Percentiles rank a stretch among this genome's conserved stretches.
Conservation (phyloP, 2,797 vertebrate species). For the Sebastiscus tertius region DNA sequence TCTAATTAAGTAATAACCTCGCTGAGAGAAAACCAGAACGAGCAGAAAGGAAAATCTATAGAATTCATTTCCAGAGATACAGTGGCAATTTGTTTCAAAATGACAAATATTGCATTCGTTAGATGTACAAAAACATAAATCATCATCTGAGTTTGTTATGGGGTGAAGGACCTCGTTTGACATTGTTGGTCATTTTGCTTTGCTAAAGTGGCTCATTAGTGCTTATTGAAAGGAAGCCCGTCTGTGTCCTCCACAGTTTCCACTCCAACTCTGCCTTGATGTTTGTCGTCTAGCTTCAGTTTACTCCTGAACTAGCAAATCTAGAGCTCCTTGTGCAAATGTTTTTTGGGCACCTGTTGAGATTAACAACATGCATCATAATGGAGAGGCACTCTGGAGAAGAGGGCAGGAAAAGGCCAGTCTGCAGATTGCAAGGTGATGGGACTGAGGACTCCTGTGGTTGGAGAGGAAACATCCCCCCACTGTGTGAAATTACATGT, state of each 20-base stretch:
- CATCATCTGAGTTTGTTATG: slow-evolving; percentile 33
- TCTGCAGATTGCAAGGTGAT: slow-evolving; percentile 37
- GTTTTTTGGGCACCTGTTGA: slow-evolving; percentile 29
- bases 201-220: neutral
- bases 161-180: slow-evolving; percentile 30
- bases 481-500: slow-evolving; percentile 49
- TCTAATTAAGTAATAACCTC: slow-evolving; percentile 73
- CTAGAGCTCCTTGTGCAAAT: slow-evolving; percentile 11
- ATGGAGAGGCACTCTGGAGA: slow-evolving; percentile 15
- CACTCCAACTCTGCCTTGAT: neutral
- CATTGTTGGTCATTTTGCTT: slow-evolving; percentile 30
- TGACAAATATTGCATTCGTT: slow-evolving; percentile 55
- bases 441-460: slow-evolving; percentile 29
- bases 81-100: slow-evolving; percentile 66
- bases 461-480: slow-evolving; percentile 14
- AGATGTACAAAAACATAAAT: slow-evolving; percentile 58
- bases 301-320: slow-evolving; percentile 13
- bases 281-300: neutral
- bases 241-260: neutral
- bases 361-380: slow-evolving; percentile 32
- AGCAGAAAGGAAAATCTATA: slow-evolving; percentile 66
- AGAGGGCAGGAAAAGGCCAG: slow-evolving; percentile 16
- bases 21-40: slow-evolving; percentile 51
- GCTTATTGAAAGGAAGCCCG: neutral
- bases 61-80: slow-evolving; percentile 67